Conservation (phyloP, 1,140 invertebrate species). For the Charaxes varanes region DNA sequence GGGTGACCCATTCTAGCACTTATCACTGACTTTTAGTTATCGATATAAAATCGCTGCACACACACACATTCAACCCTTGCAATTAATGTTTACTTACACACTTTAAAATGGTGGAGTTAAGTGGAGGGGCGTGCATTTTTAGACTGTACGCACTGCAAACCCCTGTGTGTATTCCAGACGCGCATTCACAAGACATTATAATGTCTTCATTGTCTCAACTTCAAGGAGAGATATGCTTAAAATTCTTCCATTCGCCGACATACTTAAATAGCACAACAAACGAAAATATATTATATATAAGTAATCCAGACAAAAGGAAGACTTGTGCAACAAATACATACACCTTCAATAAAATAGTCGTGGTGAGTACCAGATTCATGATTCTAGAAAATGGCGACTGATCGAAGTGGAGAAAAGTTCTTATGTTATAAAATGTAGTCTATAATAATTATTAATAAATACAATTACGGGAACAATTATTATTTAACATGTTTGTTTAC, state of each 20-base stretch:
- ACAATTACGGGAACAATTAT: too few species aligned
- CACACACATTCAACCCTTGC: too few species aligned
- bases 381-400: neutral
- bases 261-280: slow-evolving; percentile 19
- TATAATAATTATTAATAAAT: too few species aligned
- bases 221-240: slow-evolving; percentile 46
- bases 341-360: slow-evolving; percentile 29
- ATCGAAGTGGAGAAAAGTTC: neutral
- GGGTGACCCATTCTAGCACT: too few species aligned
- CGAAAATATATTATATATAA: slow-evolving; percentile 40
- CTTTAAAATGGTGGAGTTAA: too few species aligned
- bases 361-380: slow-evolving; percentile 32
- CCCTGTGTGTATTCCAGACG: slow-evolving; percentile 22
- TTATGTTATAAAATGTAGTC: neutral
- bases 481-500: too few species aligned
- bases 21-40: neutral
- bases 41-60: too few species aligned
- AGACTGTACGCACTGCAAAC: neutral
- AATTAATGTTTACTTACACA: too few species aligned
- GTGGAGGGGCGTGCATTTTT: too few species aligned
- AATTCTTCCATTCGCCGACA: slow-evolving; percentile 39
- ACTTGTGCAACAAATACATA: slow-evolving; percentile 30
- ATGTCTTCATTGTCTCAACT: slow-evolving; percentile 27
- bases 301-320: slow-evolving; percentile 42
- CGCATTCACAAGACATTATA: slow-evolving; percentile 50